Evolutionary conservation across 2,113 vertebrate genomes (phyloP).

Genomic region (Dromiciops gliroides): DNA sequence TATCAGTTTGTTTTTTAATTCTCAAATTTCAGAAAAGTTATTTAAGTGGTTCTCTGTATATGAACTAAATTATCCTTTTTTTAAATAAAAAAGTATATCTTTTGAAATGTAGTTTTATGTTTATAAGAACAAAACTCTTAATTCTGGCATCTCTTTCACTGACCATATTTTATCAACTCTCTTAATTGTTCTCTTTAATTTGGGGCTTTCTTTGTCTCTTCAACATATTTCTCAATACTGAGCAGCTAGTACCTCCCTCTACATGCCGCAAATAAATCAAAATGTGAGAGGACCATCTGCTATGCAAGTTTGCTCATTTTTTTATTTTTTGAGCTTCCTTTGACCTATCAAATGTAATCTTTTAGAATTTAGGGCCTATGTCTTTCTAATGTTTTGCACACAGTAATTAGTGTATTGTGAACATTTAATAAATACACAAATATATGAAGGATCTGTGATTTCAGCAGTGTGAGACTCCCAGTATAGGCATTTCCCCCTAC

Average conservation of each 20-base stretch:
- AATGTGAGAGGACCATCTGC: background rate
- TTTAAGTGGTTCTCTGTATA: background rate
- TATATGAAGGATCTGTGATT: background rate
- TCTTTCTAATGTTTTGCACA: background rate
- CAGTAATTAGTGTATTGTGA: background rate
- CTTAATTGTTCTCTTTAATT: background rate
- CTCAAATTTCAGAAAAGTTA: background rate
- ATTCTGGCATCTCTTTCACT: background rate
- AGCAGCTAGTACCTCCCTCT: background rate
- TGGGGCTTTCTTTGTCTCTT: background rate
- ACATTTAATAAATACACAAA: background rate
- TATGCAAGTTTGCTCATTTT: background rate
- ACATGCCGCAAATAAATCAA: background rate
- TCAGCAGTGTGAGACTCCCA: background rate
- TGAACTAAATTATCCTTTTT: background rate
- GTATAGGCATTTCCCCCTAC: background rate
- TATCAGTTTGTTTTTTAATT: background rate
- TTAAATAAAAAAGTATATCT: background rate
- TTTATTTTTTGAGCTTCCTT: background rate
- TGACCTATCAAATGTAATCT: background rate
- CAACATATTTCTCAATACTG: background rate
- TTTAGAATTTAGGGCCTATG: background rate
- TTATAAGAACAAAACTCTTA: background rate
- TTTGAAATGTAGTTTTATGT: background rate
- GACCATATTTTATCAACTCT: background rate